Conservation (phyloP, 2,888 invertebrate species). For the Plutella xylostella region DNA sequence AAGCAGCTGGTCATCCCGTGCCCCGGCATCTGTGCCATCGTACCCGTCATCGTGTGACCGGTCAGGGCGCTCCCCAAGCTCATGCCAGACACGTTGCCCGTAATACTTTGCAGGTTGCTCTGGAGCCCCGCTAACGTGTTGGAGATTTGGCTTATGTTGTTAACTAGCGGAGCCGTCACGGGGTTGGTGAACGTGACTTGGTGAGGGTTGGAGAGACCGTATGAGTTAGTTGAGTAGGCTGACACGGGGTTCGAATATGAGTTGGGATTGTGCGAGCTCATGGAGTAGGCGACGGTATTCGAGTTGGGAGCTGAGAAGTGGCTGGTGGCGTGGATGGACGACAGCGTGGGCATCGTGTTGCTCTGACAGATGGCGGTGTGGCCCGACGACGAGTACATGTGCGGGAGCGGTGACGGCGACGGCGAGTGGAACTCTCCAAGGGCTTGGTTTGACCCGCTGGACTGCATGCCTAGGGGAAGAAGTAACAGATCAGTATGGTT, state of each 20-base stretch:
- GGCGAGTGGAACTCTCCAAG: slow-evolving; percentile 75
- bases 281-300: slow-evolving; percentile 61
- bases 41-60: slow-evolving; percentile 58
- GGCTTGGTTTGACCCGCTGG: slow-evolving; percentile 78
- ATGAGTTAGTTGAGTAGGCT: slow-evolving; percentile 56
- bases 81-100: slow-evolving; percentile 54
- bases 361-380: slow-evolving; percentile 68
- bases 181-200: slow-evolving; percentile 66
- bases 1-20: slow-evolving; percentile 54
- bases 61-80: slow-evolving; percentile 52
- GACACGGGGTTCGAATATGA: slow-evolving; percentile 65
- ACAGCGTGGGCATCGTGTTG: slow-evolving; percentile 74
- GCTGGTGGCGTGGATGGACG: slow-evolving; percentile 58
- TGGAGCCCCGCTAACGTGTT: slow-evolving; percentile 61
- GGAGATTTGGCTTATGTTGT: slow-evolving; percentile 62
- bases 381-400: slow-evolving; percentile 63
- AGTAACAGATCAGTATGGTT: not conserved
- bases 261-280: slow-evolving; percentile 62
- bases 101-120: slow-evolving; percentile 56
- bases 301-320: slow-evolving; percentile 60
- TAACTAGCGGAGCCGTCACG: slow-evolving; percentile 58
- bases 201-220: slow-evolving; percentile 58
- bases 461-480: slow-evolving; percentile 64
- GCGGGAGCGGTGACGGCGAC: slow-evolving; percentile 68
- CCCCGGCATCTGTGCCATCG: slow-evolving; percentile 45